Evolutionary conservation across 2,113 vertebrate genomes (phyloP).

Genomic region (Varanus komodoensis): DNA sequence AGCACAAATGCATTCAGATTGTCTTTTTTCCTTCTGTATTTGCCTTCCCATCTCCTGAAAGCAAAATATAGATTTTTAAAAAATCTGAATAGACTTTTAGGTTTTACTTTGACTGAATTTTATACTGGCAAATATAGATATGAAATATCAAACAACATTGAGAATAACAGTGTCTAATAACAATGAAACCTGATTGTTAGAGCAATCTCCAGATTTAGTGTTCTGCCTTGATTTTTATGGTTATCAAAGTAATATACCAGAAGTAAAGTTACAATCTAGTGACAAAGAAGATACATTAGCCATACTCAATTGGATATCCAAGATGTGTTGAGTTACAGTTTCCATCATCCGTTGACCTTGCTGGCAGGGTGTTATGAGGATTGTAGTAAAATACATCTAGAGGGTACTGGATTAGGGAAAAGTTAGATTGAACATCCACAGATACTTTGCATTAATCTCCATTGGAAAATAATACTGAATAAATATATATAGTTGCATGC

Average conservation of each 20-base stretch:
- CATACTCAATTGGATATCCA: background rate
- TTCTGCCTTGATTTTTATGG: background rate
- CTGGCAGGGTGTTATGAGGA: background rate
- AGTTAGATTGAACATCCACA: background rate
- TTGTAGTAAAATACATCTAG: background rate
- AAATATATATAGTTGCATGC: background rate
- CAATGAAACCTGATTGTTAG: background rate
- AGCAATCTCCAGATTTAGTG: background rate
- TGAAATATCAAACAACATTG: background rate
- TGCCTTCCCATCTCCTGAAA: background rate
- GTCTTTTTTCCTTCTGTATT: too few species aligned
- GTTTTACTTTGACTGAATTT: background rate
- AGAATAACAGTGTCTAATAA: background rate
- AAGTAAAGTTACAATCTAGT: conserved; percentile 23
- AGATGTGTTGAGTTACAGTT: background rate
- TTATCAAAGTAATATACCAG: conserved; percentile 20
- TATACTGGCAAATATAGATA: background rate
- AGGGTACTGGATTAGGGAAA: background rate
- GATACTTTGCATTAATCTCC: background rate
- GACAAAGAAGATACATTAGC: background rate
- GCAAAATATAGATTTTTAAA: conserved; percentile 15
- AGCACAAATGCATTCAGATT: background rate
- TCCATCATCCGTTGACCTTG: background rate
- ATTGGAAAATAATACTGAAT: background rate
- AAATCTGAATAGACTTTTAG: background rate